These are phyloP conservation scores for Clamator glandarius DNA, from an alignment of 2,797 vertebrate species.

Conservation along the genomic window DNA sequence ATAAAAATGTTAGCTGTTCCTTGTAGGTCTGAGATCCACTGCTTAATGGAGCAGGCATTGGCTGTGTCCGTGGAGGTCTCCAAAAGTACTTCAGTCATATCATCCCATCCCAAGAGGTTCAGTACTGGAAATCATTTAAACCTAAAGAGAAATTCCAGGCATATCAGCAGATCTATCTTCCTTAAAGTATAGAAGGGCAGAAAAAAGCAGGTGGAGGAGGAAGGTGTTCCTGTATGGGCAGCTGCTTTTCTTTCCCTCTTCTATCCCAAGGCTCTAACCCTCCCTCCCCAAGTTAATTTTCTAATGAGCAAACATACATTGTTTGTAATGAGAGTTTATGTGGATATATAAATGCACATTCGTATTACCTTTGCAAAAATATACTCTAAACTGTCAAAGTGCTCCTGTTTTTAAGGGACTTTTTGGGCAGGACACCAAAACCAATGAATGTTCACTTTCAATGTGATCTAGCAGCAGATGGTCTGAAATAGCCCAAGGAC, in stretches of 20 bases:
- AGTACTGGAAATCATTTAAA: neutral
- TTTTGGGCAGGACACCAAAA: conserved; percentile 4
- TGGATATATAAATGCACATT: neutral
- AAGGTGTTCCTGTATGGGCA: neutral
- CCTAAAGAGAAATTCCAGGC: neutral
- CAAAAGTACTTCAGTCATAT: neutral
- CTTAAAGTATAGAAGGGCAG: neutral
- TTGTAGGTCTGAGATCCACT: neutral
- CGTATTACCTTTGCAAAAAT: neutral
- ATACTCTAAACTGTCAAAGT: neutral
- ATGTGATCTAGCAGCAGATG: neutral
- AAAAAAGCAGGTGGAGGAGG: neutral
- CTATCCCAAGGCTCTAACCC: neutral
- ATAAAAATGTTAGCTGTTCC: conserved; percentile 1
- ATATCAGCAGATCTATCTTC: neutral
- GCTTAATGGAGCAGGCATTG: neutral
- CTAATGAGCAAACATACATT: neutral
- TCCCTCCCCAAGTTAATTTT: neutral
- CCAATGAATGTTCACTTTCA: neutral
- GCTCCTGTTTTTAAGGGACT: neutral
- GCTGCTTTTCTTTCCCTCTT: neutral
- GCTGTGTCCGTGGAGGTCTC: neutral
- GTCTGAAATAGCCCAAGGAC: neutral
- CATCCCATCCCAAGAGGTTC: neutral
- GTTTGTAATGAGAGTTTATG: neutral